Base-by-base conservation (phyloP, 2,797 vertebrate genomes). In the Coranthus polyacanthus region DNA sequence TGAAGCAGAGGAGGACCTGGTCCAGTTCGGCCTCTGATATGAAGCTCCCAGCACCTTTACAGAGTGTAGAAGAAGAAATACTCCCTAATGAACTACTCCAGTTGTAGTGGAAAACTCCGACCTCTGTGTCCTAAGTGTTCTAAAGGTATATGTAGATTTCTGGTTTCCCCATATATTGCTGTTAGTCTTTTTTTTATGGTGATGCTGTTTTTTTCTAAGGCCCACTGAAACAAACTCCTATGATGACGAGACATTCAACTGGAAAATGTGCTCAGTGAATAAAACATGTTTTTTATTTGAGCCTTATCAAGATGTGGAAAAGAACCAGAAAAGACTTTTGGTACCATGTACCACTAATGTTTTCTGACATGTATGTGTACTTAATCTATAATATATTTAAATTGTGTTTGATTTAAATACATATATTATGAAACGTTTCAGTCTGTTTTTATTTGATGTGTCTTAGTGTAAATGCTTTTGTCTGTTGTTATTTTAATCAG, bases 331-430 rank as follows among this genome's bases (percentile, higher is more conserved):
- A 93, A 94, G 92, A 95, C 93, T 95, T 94, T 95, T 98, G 97
- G 97, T 99, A 98, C 97, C 95, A 94, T 99, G 98, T 99, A 98
- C 97, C 97, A 94, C 87, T 91, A 93, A 94, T 95, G 95, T 94
- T 95, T 95, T 96, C 93, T 94, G 93, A 96, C 89, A 92, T 96
- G 93, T 97, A 96, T 91, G 94, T 98, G 95, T 96, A 96, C 95
- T 92, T 97, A 96, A 97, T 96, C 94, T 94, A 95, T 96, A 96
- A 95, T 96, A 90, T 98, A 98, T 99, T 99, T 99, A 94, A 98
- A 96, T 94, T 97, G 97, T 98, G 96, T 97, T 96, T 96, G 96
- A 97, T 98, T 98, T 96, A 95, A 96, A 95, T 94, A 95, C 92
- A 95, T 93, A 93, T 95, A 96, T 95, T 95, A 96, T 96, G 93